A percentile compares a stretch with the other conserved stretches of the same genome.
Conservation (phyloP, 2,113 vertebrate species). For the Caloenas nicobarica region DNA sequence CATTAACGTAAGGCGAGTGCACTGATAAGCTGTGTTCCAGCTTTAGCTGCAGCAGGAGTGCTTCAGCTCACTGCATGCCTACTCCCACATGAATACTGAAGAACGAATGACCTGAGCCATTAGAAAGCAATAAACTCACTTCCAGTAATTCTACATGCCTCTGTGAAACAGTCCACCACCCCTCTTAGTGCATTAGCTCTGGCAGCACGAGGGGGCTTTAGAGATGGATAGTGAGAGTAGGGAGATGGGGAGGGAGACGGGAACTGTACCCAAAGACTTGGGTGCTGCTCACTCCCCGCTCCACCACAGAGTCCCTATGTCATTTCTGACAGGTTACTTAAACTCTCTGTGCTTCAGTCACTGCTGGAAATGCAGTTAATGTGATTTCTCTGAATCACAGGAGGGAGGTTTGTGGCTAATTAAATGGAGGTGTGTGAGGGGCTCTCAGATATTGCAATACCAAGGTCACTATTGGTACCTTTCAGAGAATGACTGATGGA, state of each 20-base stretch:
- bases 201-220: neutral
- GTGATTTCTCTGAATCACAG: neutral
- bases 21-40: neutral
- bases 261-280: neutral
- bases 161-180: neutral
- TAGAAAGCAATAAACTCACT: neutral
- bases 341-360: neutral
- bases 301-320: neutral
- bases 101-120: neutral
- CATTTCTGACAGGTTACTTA: neutral
- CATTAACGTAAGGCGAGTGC: neutral
- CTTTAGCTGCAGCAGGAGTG: neutral
- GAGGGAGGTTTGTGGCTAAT: neutral
- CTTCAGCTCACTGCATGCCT: neutral
- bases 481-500: neutral
- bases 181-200: neutral
- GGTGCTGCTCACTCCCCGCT: neutral
- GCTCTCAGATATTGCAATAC: neutral
- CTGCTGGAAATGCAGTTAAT: neutral
- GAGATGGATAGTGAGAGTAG: neutral
- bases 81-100: neutral
- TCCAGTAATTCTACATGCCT: neutral
- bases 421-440: neutral
- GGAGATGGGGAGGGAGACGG: neutral
- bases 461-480: neutral